Evolutionary conservation across 2,797 vertebrate genomes (phyloP).

Genomic region (Martes flavigula): DNA sequence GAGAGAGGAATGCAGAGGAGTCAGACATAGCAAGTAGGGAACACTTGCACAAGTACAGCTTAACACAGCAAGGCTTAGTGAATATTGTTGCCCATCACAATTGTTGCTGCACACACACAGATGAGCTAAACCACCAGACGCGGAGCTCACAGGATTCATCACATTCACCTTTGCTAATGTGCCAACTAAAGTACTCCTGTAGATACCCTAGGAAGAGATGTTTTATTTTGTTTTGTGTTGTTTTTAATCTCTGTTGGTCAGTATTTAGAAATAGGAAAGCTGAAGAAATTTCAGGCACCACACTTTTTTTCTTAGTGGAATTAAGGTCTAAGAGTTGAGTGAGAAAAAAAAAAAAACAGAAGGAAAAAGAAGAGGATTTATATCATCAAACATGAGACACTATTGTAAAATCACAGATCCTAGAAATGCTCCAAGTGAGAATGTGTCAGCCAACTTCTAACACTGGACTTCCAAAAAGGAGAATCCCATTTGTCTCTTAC

Average conservation of each 20-base stretch:
- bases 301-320: not conserved
- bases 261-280: not conserved
- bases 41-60: not conserved
- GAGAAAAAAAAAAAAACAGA: not conserved
- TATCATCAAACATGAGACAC: not conserved
- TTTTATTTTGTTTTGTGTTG: not conserved
- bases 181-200: not conserved
- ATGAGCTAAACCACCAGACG: not conserved
- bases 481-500: not conserved
- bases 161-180: not conserved
- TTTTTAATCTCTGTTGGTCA: not conserved
- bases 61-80: not conserved
- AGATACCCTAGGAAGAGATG: not conserved
- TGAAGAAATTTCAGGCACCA: not conserved
- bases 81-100: not conserved
- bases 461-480: not conserved
- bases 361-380: not conserved
- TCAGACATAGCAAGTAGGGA: too few relatives aligned
- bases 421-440: not conserved
- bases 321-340: not conserved
- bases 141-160: not conserved
- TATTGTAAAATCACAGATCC: not conserved
- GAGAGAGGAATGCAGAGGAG: not conserved
- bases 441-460: not conserved
- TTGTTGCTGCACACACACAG: not conserved